Percentiles rank a stretch among this genome's conserved stretches.
These are phyloP conservation scores for Drosophila subpulchrella DNA, from an alignment of 1,140 invertebrate species.

Conservation along the genomic window DNA sequence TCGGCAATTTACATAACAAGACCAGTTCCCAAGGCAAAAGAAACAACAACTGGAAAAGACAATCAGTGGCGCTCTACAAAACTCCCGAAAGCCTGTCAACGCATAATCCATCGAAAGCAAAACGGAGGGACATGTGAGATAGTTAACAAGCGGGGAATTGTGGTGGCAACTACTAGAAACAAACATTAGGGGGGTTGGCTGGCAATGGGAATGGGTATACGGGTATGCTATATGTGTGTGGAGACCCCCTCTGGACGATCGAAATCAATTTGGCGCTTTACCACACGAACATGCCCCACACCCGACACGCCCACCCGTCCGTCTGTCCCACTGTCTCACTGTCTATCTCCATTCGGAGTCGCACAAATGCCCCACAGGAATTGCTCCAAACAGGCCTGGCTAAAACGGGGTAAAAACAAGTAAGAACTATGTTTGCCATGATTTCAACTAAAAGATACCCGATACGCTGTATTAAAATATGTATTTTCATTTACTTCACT, in stretches of 20 bases:
- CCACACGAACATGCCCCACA: slow-evolving; percentile 73
- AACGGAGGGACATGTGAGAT: slow-evolving; percentile 53
- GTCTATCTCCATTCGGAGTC: slow-evolving; percentile 45
- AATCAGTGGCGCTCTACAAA: slow-evolving; percentile 76
- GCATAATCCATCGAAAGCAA: slow-evolving; percentile 76
- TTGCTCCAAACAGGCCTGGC: slow-evolving; percentile 39
- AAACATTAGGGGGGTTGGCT: slow-evolving; percentile 32
- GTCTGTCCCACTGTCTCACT: slow-evolving; percentile 27
- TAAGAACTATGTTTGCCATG: neutral
- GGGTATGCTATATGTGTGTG: slow-evolving; percentile 1
- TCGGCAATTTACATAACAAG: slow-evolving; percentile 78
- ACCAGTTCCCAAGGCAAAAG: slow-evolving; percentile 70
- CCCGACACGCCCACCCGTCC: slow-evolving; percentile 69
- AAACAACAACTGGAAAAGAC: slow-evolving; percentile 40
- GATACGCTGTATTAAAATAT: neutral
- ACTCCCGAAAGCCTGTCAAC: slow-evolving; percentile 72
- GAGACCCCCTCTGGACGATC: slow-evolving; percentile 72
- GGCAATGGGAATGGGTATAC: slow-evolving; percentile 1
- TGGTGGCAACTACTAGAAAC: slow-evolving; percentile 48
- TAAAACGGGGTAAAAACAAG: slow-evolving; percentile 15
- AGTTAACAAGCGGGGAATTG: slow-evolving; percentile 48
- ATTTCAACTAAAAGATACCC: slow-evolving; percentile 17
- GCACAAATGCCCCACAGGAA: slow-evolving; percentile 67
- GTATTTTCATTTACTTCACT: too few species aligned
- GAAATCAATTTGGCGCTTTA: slow-evolving; percentile 83